phyloP scores from a whole-genome alignment of 2,888 invertebrate genomes.

The Caenorhabditis angaria region DNA sequence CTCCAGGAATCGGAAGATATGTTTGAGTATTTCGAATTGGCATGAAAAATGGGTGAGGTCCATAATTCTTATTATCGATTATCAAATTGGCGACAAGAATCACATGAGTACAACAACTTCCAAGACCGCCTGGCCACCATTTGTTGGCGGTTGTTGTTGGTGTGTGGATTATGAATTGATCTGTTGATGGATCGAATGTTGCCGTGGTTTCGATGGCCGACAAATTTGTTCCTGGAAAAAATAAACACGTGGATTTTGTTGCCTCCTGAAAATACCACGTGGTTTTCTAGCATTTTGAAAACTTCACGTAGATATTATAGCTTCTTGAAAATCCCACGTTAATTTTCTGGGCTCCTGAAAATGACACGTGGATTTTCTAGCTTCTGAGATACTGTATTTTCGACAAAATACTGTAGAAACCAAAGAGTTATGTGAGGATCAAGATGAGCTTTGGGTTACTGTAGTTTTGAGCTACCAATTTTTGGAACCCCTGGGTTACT shows the following conservation, averaged over 20 bases:
- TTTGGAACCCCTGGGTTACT: too few species aligned
- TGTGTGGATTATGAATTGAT: conserved; percentile 87
- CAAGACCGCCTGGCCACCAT: conserved; percentile 76
- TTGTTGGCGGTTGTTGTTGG: conserved; percentile 84
- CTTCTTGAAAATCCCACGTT: too few species aligned
- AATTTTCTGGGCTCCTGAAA: too few species aligned
- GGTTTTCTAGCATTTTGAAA: too few species aligned
- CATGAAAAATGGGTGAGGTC: conserved; percentile 91
- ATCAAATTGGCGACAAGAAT: conserved; percentile 90
- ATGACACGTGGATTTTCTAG: too few species aligned
- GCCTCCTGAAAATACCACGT: too few species aligned
- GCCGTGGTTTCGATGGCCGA: conserved; percentile 91
- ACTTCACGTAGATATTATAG: too few species aligned
- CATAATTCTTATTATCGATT: conserved; percentile 84
- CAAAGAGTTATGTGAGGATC: too few species aligned
- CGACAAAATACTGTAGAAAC: too few species aligned
- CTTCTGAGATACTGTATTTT: too few species aligned
- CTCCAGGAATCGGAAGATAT: conserved; percentile 75
- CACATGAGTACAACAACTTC: conserved; percentile 90
- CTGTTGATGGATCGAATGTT: conserved; percentile 83
- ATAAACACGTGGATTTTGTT: neutral
- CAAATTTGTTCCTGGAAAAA: conserved; percentile 86
- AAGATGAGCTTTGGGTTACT: too few species aligned
- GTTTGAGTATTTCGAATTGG: conserved; percentile 88
- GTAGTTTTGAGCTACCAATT: too few species aligned